phyloP scores from a whole-genome alignment of 2,888 invertebrate species.

The Drosophila rellima region DNA sequence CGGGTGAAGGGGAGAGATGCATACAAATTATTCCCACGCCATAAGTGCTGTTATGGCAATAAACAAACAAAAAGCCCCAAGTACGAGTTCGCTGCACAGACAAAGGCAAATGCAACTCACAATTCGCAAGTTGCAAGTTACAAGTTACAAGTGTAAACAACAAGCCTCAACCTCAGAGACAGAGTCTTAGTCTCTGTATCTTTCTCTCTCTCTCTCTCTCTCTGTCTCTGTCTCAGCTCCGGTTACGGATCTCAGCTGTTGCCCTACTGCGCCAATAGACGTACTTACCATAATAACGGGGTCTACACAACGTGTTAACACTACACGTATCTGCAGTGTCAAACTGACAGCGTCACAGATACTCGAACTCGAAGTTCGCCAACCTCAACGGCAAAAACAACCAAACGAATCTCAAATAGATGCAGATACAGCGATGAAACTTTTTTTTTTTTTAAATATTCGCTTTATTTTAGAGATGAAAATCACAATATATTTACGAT shows the following conservation, averaged over 20 bases:
- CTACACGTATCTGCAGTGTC: slow-evolving; percentile 4
- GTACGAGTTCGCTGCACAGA: slow-evolving; percentile 14
- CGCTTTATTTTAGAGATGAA: not conserved
- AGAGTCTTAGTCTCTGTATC: too few relatives aligned
- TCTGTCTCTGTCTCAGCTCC: slow-evolving; percentile 21
- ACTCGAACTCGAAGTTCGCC: slow-evolving; percentile 39
- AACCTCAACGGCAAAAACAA: slow-evolving; percentile 19
- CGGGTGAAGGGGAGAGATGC: not conserved
- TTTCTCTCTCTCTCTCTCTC: not conserved
- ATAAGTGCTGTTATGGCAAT: slow-evolving; percentile 56
- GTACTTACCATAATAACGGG: slow-evolving; percentile 6
- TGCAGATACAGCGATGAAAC: not conserved
- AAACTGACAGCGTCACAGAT: slow-evolving; percentile 4
- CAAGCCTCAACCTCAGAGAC: slow-evolving; percentile 7
- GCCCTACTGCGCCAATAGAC: slow-evolving; percentile 29
- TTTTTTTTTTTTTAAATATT: not conserved
- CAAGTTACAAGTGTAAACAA: slow-evolving; percentile 38
- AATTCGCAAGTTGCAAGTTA: slow-evolving; percentile 15
- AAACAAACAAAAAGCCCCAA: slow-evolving; percentile 32
- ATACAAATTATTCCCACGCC: slow-evolving; percentile 58
- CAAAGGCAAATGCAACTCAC: slow-evolving; percentile 15
- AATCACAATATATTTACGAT: too few relatives aligned
- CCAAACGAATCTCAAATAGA: not conserved
- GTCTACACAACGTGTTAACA: not conserved
- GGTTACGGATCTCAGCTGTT: slow-evolving; percentile 30